Evolutionary conservation across 1,140 invertebrate species (phyloP).

Genomic region (Myzus persicae): DNA sequence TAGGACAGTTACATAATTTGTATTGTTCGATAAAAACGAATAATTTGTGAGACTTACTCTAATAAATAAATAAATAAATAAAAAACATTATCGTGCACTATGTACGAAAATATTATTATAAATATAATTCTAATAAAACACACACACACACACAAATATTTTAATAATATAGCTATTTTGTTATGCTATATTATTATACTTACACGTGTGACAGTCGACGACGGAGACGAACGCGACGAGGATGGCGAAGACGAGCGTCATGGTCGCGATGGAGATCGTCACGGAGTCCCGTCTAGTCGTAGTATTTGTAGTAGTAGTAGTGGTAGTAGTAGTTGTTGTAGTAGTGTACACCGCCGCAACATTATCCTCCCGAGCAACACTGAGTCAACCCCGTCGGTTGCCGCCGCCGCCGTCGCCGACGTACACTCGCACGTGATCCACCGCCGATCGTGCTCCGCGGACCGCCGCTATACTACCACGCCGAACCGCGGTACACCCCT

Average conservation of each 20-base stretch:
- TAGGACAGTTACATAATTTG: no score
- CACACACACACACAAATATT: not conserved
- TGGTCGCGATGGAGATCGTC: constrained; percentile 47
- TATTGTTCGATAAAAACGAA: no score
- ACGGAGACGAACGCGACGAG: constrained; percentile 24
- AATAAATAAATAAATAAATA: no score
- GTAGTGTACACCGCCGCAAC: constrained; percentile 21
- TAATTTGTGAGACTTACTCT: no score
- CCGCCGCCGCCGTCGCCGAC: constrained; percentile 19
- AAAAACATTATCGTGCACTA: no score
- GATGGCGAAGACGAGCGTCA: constrained; percentile 38
- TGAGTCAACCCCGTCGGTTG: constrained; percentile 46
- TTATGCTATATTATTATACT: not conserved
- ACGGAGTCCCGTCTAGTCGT: constrained; percentile 27
- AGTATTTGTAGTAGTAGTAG: not conserved
- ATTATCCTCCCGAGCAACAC: constrained; percentile 48
- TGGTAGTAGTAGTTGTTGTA: not conserved
- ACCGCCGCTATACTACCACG: not conserved
- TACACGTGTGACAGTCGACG: constrained; percentile 39
- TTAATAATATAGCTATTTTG: not conserved
- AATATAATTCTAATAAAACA: no score
- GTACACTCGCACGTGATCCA: constrained; percentile 35
- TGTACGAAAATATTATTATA: no score
- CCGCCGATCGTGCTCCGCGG: not conserved
- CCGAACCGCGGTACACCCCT: not conserved